Base-by-base conservation (phyloP, 1,140 invertebrate species). In the Archivesica marissinica region DNA sequence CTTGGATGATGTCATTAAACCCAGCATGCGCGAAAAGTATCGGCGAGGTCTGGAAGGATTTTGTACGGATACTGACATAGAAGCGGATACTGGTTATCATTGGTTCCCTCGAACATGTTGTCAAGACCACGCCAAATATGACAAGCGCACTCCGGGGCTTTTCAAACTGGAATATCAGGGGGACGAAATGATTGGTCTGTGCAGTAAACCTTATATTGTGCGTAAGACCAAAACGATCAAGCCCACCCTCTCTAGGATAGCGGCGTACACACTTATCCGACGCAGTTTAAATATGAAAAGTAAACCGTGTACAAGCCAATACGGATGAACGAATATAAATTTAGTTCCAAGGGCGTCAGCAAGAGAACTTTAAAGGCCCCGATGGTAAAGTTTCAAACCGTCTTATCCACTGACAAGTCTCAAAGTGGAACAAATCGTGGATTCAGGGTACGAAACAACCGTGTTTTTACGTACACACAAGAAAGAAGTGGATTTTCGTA, bases 91-190 rank as follows among this genome's bases (percentile, higher is more conserved):
- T 28, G 2, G 54, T 35, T 41, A 68, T 28, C 52, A 41, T 9
- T 72, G 68, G 68, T 72, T 72, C 50, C 68, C 68, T 25, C 23
- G 68, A 50, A 33, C 44, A 72, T 72, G 68, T 72, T 72, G 68
- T 47, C 2, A 44, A 13, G 50, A 47, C 15, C 68, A 72, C n/a
- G 2, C 39, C 6, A 72, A 15, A 39, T 50, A 15, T 50, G 68
- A 72, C n/a, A 72, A 15, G 0, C 52, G 75, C 20, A 77, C 75
- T n/a, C 75, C 54, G 25, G 75, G 75, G n/a, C 7, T 77, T 4
- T 30, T 77, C 11, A 77, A 77, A 39, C 17, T 25, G 41, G 54
- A 77, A 33, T 59, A 61, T 72, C 2, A 4, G 23, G 68, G 52
- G 0, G n/a, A 23, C 23, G 39, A 59, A 61, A 77, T 77, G 33